These are phyloP conservation scores for Mythimna vitellina DNA, from an alignment of 2,888 invertebrate genomes.

Conservation along the genomic window DNA sequence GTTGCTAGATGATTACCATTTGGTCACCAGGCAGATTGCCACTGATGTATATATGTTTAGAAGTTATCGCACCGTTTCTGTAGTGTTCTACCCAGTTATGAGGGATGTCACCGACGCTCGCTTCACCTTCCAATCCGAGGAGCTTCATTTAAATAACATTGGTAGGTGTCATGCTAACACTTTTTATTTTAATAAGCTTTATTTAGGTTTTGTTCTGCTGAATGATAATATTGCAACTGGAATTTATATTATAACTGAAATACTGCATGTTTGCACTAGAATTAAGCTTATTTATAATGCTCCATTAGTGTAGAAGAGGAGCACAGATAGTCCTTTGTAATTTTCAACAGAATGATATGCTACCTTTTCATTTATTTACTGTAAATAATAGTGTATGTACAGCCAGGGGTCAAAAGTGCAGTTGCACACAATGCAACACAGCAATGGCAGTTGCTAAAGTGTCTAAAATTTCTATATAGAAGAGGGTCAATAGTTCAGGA, in stretches of 20 bases:
- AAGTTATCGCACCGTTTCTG: constrained; percentile 86
- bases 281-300: background rate
- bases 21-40: constrained; percentile 86
- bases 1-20: constrained; percentile 81
- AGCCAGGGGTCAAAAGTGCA: no score
- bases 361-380: background rate
- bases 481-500: no score
- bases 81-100: constrained; percentile 84
- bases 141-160: constrained; percentile 87
- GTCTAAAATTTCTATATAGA: no score
- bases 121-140: constrained; percentile 88
- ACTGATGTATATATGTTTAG: constrained; percentile 87
- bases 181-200: constrained; percentile 32
- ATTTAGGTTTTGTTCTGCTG: background rate
- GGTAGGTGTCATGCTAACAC: constrained; percentile 77
- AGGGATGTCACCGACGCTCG: constrained; percentile 84
- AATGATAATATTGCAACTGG: constrained; percentile 5
- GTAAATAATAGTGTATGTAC: background rate
- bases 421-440: no score
- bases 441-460: no score
- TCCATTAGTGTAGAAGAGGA: no score
- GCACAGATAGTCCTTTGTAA: background rate
- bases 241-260: constrained; percentile 6
- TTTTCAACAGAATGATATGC: background rate
- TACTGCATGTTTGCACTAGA: constrained; percentile 13